phyloP scores from a whole-genome alignment of 1,140 invertebrate species.

The Bombus haemorrhoidalis region DNA sequence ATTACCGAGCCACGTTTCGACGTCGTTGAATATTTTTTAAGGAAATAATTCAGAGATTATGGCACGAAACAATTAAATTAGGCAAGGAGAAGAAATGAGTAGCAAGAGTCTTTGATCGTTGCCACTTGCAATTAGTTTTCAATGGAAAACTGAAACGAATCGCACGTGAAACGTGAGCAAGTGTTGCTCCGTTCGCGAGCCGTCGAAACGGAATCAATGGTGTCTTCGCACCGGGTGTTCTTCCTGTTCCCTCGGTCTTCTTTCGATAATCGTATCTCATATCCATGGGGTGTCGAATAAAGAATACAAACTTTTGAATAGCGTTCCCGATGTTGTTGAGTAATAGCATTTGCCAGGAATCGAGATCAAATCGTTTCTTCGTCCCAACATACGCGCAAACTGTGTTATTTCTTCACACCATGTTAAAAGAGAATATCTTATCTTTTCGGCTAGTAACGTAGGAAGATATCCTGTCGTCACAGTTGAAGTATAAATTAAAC shows the following conservation, averaged over 20 bases:
- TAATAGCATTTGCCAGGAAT: background rate
- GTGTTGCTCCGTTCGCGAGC: background rate
- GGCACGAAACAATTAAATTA: no score
- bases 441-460: background rate
- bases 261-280: constrained; percentile 15
- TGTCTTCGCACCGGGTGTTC: constrained; percentile 62
- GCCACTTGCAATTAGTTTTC: background rate
- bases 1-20: no score
- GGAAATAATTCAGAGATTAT: no score
- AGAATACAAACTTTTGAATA: constrained; percentile 6
- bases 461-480: background rate
- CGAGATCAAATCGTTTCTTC: background rate
- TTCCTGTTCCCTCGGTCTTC: constrained; percentile 61
- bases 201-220: constrained; percentile 18
- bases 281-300: constrained; percentile 26
- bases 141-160: background rate
- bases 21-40: no score
- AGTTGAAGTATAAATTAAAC: background rate
- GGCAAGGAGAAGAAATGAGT: no score
- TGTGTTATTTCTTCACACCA: background rate
- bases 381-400: background rate
- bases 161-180: constrained; percentile 20
- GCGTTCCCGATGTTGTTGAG: constrained; percentile 7
- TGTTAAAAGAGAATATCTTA: background rate
- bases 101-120: no score